A percentile compares a stretch with the other conserved stretches of the same genome.
phyloP scores from a whole-genome alignment of 2,888 invertebrate genomes.

The Andrena chrysosceles region DNA sequence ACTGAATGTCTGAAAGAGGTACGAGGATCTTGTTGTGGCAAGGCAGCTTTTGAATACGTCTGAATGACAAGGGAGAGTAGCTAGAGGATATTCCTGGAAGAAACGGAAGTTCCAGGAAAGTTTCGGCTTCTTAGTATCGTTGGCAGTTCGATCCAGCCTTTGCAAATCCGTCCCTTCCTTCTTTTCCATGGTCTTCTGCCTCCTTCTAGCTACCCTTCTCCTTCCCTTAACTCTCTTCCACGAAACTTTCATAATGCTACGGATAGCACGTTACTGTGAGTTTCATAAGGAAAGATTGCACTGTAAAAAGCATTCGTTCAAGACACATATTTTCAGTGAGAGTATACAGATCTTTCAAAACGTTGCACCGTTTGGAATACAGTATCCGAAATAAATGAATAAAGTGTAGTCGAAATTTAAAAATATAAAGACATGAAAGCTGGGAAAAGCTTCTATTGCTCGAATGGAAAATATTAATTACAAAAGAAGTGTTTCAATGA shows the following conservation, averaged over 20 bases:
- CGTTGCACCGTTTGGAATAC: too few species aligned
- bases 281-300: constrained; percentile 40
- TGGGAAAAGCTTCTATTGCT: too few species aligned
- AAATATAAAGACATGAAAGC: too few species aligned
- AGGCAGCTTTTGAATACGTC: constrained; percentile 20
- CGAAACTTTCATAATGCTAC: constrained; percentile 59
- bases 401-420: too few species aligned
- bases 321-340: background rate
- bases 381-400: too few species aligned
- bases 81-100: constrained; percentile 37
- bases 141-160: constrained; percentile 56
- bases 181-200: constrained; percentile 7
- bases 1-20: background rate
- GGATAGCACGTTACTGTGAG: constrained; percentile 16
- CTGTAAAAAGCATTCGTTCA: constrained; percentile 12
- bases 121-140: constrained; percentile 60
- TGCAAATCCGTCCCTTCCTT: constrained; percentile 44
- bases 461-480: too few species aligned
- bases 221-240: constrained; percentile 40
- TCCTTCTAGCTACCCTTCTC: constrained; percentile 11
- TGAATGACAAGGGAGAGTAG: constrained; percentile 25
- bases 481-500: too few species aligned
- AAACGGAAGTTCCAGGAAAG: constrained; percentile 63
- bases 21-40: background rate
- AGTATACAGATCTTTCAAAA: background rate